phyloP scores from a whole-genome alignment of 2,113 vertebrate species.

The Hippotragus niger region DNA sequence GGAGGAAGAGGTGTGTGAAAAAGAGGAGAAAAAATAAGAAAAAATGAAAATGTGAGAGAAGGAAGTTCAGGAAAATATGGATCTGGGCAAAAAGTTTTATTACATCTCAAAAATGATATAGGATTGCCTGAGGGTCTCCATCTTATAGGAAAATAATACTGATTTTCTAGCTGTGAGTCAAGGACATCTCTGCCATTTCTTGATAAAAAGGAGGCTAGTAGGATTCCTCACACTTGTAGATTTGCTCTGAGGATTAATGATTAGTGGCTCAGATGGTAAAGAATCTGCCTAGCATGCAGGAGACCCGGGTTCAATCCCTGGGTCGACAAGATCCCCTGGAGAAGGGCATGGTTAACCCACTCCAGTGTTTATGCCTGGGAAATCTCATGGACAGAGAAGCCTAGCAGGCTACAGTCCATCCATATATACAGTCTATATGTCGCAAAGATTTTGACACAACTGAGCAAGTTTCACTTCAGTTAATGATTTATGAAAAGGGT shows the following conservation, averaged over 20 bases:
- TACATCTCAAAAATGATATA: background rate
- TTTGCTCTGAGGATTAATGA: background rate
- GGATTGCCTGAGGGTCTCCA: background rate
- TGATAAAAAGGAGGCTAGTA: background rate
- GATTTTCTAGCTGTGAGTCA: background rate
- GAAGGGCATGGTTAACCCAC: background rate
- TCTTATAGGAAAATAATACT: background rate
- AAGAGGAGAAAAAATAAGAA: background rate
- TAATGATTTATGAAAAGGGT: background rate
- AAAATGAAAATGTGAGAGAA: background rate
- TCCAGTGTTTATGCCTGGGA: background rate
- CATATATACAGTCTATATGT: background rate
- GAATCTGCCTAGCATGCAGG: background rate
- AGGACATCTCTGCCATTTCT: background rate
- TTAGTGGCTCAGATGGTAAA: background rate
- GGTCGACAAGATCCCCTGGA: background rate
- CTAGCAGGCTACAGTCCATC: background rate
- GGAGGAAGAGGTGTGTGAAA: background rate
- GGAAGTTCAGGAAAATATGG: background rate
- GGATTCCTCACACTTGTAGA: background rate
- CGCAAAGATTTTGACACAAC: rapidly evolving
- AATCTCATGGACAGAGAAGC: background rate
- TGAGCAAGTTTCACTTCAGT: background rate
- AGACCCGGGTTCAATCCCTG: background rate
- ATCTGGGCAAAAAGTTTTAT: background rate